A percentile compares a stretch with the other conserved stretches of the same genome.
Evolutionary conservation across 1,140 invertebrate species (phyloP).

Genomic region (Bombus vancouverensis): DNA sequence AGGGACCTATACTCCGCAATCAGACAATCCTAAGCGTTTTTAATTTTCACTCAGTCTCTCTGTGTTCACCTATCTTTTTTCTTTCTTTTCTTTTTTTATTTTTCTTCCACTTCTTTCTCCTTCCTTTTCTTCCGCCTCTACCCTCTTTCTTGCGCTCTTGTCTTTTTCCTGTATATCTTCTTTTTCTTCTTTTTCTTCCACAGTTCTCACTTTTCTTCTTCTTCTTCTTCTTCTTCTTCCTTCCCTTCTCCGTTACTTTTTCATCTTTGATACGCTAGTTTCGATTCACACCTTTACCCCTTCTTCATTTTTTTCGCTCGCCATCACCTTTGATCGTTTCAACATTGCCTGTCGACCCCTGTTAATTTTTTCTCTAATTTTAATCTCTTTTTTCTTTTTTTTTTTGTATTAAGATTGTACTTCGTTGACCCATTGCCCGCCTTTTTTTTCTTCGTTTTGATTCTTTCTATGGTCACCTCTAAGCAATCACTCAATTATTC

Average conservation of each 20-base stretch:
- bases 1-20: conserved; percentile 82
- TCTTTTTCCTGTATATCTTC: background rate
- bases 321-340: conserved; percentile 81
- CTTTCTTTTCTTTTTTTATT: conserved; percentile 27
- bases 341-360: conserved; percentile 76
- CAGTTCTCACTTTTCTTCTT: background rate
- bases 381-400: conserved; percentile 44
- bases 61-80: conserved; percentile 13
- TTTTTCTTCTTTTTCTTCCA: background rate
- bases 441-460: conserved; percentile 29
- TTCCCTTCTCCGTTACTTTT: background rate
- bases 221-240: conserved; percentile 14
- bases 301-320: conserved; percentile 60
- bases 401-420: conserved; percentile 47
- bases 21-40: conserved; percentile 82
- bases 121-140: background rate
- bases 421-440: conserved; percentile 40
- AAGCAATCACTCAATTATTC: conserved; percentile 65
- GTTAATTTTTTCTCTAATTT: conserved; percentile 52
- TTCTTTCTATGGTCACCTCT: conserved; percentile 53
- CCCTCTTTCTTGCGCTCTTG: background rate
- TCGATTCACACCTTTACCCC: background rate
- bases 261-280: conserved; percentile 26
- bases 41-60: conserved; percentile 76
- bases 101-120: background rate